Percentiles rank a stretch among this genome's conserved stretches.
phyloP scores from a whole-genome alignment of 2,113 vertebrate genomes.

The Piprites chloris region DNA sequence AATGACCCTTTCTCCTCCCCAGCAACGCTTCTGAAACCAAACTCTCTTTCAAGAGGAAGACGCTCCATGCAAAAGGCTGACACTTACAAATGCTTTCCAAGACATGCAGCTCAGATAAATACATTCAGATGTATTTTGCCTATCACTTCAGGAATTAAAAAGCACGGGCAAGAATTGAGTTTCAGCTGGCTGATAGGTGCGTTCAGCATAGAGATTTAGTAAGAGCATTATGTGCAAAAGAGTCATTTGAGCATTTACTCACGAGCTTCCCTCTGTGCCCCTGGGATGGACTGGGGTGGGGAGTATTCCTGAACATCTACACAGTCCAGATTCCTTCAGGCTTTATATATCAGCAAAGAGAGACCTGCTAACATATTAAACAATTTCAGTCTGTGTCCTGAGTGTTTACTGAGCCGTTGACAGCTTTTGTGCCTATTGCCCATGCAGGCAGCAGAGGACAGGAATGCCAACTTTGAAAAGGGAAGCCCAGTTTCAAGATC shows the following conservation, averaged over 20 bases:
- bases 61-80: neutral
- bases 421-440: neutral
- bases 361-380: neutral
- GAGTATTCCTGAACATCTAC: neutral
- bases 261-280: neutral
- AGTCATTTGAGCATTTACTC: neutral
- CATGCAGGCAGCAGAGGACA: neutral
- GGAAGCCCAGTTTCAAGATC: neutral
- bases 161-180: neutral
- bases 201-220: neutral
- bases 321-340: neutral
- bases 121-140: neutral
- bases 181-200: neutral
- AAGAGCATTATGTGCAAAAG: neutral
- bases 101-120: neutral
- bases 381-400: neutral
- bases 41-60: neutral
- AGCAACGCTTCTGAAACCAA: neutral
- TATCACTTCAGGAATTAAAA: neutral
- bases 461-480: neutral
- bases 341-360: neutral
- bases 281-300: fast-evolving
- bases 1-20: neutral
- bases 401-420: neutral
- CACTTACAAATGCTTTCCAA: neutral